These are phyloP conservation scores for Altica lythri DNA, from an alignment of 2,888 invertebrate genomes.

Conservation along the genomic window DNA sequence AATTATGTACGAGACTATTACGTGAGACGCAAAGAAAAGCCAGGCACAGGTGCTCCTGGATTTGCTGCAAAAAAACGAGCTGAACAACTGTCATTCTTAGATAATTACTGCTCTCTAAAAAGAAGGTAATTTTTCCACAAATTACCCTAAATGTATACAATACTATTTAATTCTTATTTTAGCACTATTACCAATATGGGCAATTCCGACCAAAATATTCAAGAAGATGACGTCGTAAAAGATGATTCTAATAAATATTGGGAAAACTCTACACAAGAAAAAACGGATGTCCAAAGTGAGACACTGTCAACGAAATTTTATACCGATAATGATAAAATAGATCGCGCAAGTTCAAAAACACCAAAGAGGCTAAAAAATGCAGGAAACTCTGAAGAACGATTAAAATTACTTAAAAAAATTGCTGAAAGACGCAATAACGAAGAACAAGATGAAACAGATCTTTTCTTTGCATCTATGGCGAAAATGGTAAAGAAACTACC, in stretches of 20 bases:
- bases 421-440: constrained; percentile 5
- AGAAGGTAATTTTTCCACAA: constrained; percentile 18
- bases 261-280: constrained; percentile 4
- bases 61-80: constrained; percentile 45
- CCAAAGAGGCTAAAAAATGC: constrained; percentile 3
- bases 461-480: constrained; percentile 6
- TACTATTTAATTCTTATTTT: background rate
- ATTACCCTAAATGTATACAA: background rate
- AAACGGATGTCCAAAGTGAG: background rate
- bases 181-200: constrained; percentile 7
- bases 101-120: constrained; percentile 16
- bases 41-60: constrained; percentile 38
- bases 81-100: constrained; percentile 30
- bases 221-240: background rate
- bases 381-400: constrained; percentile 4
- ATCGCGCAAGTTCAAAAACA: background rate
- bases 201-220: constrained; percentile 5
- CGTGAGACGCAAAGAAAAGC: constrained; percentile 46
- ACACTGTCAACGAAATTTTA: background rate
- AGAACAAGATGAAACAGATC: constrained; percentile 4
- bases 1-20: constrained; percentile 49
- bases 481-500: background rate
- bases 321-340: constrained; percentile 2
- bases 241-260: background rate
- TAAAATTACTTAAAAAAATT: constrained; percentile 4